A percentile compares a stretch with the other conserved stretches of the same genome.
Conservation (phyloP, 2,888 invertebrate species). For the Eristalinus aeneus region DNA sequence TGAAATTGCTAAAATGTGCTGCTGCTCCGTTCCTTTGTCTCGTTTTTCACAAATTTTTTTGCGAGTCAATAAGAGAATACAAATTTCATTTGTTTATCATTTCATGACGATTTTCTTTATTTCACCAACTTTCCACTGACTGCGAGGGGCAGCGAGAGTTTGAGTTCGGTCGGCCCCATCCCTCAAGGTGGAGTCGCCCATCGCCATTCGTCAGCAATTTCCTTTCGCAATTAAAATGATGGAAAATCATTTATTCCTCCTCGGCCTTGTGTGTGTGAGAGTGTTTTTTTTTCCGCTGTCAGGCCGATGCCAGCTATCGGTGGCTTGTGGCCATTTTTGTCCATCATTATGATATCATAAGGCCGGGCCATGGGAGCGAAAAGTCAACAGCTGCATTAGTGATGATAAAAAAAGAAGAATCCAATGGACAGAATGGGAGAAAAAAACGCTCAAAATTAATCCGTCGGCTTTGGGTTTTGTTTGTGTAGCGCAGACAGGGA, state of each 20-base stretch:
- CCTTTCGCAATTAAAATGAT: conserved; percentile 62
- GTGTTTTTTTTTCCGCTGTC: background rate
- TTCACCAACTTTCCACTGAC: background rate
- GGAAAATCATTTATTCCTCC: conserved; percentile 32
- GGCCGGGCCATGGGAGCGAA: conserved; percentile 57
- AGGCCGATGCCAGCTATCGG: conserved; percentile 6
- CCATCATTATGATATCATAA: conserved; percentile 64
- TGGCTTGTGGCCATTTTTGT: conserved; percentile 52
- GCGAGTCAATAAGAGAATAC: background rate
- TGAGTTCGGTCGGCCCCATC: background rate
- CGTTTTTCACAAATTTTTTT: background rate
- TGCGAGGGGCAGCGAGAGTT: background rate
- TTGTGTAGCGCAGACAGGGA: background rate
- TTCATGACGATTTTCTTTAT: background rate
- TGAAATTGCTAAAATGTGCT: conserved; percentile 38
- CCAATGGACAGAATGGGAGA: background rate
- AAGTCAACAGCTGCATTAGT: conserved; percentile 58
- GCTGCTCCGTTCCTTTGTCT: background rate
- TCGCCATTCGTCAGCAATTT: conserved; percentile 35
- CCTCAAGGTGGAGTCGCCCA: background rate
- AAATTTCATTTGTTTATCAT: background rate
- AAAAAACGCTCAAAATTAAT: conserved; percentile 39
- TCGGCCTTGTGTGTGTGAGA: background rate
- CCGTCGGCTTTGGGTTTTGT: conserved; percentile 13
- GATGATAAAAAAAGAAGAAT: background rate